Base-by-base conservation (phyloP, 2,113 vertebrate genomes). In the Tachysurus fulvidraco region DNA sequence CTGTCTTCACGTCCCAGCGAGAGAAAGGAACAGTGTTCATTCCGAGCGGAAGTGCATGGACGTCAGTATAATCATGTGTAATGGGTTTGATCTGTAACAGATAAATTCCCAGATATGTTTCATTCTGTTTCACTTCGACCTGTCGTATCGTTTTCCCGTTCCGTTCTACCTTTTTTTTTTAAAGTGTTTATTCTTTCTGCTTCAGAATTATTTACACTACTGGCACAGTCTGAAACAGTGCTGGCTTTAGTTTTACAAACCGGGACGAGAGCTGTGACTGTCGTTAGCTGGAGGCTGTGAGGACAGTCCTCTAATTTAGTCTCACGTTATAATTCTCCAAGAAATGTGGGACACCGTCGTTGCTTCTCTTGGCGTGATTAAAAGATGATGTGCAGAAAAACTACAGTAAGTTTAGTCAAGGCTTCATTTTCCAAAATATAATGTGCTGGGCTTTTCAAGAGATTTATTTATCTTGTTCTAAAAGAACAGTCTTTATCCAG, bases 261-360 rank as follows among this genome's bases (percentile, higher is more conserved):
- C 59, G 54, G 85, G 85, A 86, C 79, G 81, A 60, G 65, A 86
- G 46, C 64, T 86, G 69, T 74, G 54, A 76, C 44, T 52, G 85
- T 80, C 80, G 28, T 87, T 87, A 83, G 85, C 85, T 87, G 65
- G 79, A 87, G 69, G 80, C 65, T 82, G 55, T 83, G 69, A 52
- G 57, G 41, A 52, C 65, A 73, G 71, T 81, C 65, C 85, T 86
- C n/a, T 86, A 82, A 86, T 86, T 86, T 73, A 74, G 78, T 69
- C 54, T 86, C 50, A 81, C n/a, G 54, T 82, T 81, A 81, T 86
- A 82, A 71, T 80, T 81, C 78, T 73, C 60, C 4, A 30, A 60
- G 62, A 62, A 86, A 79, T 65, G 85, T 41, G 79, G 65, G 55
- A 86, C 67, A 54, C 19, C 46, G 65, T 74, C 44, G 19, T 74